These are phyloP conservation scores for Corythornis leucogaster DNA, from an alignment of 2,797 vertebrate species.

Conservation along the genomic window DNA sequence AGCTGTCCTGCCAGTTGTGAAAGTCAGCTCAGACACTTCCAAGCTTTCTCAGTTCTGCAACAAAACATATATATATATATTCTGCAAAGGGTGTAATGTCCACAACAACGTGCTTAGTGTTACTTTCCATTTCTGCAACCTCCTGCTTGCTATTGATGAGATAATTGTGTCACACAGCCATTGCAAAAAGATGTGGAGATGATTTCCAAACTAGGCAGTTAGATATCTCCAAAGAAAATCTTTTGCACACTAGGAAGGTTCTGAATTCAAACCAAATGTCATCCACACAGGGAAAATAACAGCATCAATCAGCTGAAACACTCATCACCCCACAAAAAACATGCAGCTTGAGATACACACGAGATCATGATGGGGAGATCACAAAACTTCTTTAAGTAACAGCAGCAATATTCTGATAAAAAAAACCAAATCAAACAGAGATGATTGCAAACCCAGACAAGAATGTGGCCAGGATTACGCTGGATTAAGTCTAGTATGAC, in stretches of 20 bases:
- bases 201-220: background rate
- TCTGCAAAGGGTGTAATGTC: background rate
- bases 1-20: background rate
- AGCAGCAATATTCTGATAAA: background rate
- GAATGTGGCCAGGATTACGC: background rate
- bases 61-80: background rate
- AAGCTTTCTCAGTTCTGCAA: background rate
- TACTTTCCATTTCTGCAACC: background rate
- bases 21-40: background rate
- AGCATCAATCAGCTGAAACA: background rate
- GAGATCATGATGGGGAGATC: background rate
- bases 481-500: background rate
- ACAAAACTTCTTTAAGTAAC: background rate
- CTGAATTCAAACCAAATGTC: background rate
- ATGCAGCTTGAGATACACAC: background rate
- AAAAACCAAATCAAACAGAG: background rate
- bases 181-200: background rate
- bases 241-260: background rate
- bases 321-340: background rate
- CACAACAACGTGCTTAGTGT: background rate
- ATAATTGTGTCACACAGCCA: background rate
- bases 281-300: background rate
- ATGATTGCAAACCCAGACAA: background rate
- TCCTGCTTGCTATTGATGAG: background rate
- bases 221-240: background rate